These are phyloP conservation scores for Lochmaea crataegi DNA, from an alignment of 2,888 invertebrate species.

Conservation along the genomic window DNA sequence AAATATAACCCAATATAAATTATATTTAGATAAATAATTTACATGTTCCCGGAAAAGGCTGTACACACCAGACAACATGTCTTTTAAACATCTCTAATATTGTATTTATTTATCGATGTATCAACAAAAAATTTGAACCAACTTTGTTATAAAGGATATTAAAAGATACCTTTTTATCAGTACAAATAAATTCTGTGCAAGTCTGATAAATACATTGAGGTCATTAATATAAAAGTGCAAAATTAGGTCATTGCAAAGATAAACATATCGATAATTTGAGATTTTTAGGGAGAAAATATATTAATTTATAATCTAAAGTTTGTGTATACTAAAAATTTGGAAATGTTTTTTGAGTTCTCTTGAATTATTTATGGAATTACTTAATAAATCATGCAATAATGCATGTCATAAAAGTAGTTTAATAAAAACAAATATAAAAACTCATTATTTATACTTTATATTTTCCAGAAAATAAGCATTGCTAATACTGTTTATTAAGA, in stretches of 20 bases:
- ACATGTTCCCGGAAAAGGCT: background rate
- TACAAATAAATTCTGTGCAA: background rate
- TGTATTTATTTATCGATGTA: background rate
- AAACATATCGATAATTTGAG: background rate
- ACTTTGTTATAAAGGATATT: background rate
- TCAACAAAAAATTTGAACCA: background rate
- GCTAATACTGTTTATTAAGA: too few relatives aligned
- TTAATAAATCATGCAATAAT: too few relatives aligned
- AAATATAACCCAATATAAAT: background rate
- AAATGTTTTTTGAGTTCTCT: too few relatives aligned
- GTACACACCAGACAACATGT: background rate
- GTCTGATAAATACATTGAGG: background rate
- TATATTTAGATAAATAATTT: background rate
- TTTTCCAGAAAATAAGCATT: too few relatives aligned
- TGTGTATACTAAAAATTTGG: background rate
- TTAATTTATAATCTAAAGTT: background rate
- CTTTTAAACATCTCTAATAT: background rate
- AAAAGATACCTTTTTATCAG: background rate
- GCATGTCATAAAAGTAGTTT: too few relatives aligned
- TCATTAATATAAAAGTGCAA: background rate
- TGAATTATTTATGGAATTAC: too few relatives aligned
- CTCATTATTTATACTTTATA: too few relatives aligned
- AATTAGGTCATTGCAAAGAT: background rate
- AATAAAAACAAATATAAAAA: too few relatives aligned
- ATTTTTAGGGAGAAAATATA: background rate